phyloP scores from a whole-genome alignment of 1,140 invertebrate species.

The Ylistrum balloti region DNA sequence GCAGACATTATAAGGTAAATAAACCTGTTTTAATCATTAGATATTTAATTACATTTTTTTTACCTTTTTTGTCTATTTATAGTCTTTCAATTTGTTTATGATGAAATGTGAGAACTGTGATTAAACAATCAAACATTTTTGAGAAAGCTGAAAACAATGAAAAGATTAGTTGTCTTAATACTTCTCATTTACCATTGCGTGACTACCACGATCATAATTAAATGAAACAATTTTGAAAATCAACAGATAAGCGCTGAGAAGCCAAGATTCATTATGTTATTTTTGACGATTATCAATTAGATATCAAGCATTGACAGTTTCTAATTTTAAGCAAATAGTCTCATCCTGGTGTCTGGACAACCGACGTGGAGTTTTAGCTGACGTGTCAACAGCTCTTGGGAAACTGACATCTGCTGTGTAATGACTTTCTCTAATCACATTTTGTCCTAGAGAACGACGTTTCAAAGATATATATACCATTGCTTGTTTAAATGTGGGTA shows the following conservation, averaged over 20 bases:
- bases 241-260: background rate
- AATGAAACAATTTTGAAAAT: background rate
- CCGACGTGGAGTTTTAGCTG: background rate
- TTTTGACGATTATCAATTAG: background rate
- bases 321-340: background rate
- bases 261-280: background rate
- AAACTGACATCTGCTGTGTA: background rate
- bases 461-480: background rate
- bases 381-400: background rate
- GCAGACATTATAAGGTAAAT: too few species aligned
- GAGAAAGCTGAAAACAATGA: too few species aligned
- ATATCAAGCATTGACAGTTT: background rate
- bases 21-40: too few species aligned
- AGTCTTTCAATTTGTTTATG: too few species aligned
- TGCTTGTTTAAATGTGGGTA: background rate
- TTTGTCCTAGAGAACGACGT: too few species aligned
- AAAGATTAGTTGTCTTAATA: too few species aligned
- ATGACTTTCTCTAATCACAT: background rate
- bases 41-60: too few species aligned
- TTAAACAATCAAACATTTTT: too few species aligned
- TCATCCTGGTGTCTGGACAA: background rate
- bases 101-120: too few species aligned
- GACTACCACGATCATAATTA: background rate
- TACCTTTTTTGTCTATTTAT: too few species aligned
- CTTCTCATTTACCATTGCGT: too few species aligned